phyloP scores from a whole-genome alignment of 1,140 invertebrate species.

The Zaprionus nigranus region DNA sequence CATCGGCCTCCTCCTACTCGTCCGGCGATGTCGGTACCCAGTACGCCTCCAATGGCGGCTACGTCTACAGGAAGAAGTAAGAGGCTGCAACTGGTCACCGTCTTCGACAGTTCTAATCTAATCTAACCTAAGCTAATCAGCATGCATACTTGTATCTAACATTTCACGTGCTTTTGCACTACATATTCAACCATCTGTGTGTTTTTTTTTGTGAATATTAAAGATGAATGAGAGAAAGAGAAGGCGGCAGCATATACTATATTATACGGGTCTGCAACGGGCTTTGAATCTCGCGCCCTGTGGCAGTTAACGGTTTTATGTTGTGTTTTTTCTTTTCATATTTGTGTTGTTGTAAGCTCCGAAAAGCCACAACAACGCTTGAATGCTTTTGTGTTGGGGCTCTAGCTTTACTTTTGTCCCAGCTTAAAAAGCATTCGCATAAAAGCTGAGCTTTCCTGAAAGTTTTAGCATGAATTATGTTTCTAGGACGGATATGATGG shows the following conservation, averaged over 20 bases:
- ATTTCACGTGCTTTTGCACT: slow-evolving; percentile 25
- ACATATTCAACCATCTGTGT: slow-evolving; percentile 31
- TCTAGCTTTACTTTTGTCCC: background rate
- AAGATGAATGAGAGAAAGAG: slow-evolving; percentile 1
- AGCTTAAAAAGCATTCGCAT: background rate
- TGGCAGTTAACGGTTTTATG: background rate
- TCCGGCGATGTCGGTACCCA: slow-evolving; percentile 72
- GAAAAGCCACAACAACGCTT: background rate
- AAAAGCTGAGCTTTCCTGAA: background rate
- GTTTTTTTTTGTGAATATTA: slow-evolving; percentile 15
- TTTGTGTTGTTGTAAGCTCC: background rate
- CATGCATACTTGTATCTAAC: slow-evolving; percentile 45
- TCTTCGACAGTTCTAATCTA: slow-evolving; percentile 24
- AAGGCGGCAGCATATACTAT: background rate
- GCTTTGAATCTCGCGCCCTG: background rate
- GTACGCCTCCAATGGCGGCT: slow-evolving; percentile 80
- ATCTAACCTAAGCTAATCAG: slow-evolving; percentile 17
- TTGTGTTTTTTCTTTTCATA: background rate
- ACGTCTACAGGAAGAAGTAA: slow-evolving; percentile 81
- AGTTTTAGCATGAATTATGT: background rate
- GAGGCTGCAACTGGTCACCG: slow-evolving; percentile 47
- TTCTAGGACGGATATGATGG: background rate
- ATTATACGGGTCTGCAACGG: background rate
- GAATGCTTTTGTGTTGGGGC: background rate
- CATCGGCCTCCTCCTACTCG: slow-evolving; percentile 41